Conservation (phyloP, 2,888 invertebrate species). For the Cephus spinipes region DNA sequence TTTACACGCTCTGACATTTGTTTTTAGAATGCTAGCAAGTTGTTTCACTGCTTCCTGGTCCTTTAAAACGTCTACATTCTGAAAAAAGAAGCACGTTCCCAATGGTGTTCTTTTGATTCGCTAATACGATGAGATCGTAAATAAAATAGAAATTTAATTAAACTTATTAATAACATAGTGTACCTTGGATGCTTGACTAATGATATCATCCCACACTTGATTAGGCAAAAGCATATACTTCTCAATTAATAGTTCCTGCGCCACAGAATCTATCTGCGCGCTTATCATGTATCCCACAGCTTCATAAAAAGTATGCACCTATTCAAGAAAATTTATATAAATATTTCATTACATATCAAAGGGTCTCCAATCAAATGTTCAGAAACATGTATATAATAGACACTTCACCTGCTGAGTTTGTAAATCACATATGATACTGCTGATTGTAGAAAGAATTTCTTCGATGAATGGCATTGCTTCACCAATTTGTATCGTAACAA, state of each 20-base stretch:
- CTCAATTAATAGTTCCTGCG: conserved; percentile 95
- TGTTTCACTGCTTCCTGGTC: conserved; percentile 97
- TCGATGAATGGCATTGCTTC: conserved; percentile 98
- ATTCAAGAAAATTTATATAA: conserved; percentile 23
- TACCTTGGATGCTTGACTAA: conserved; percentile 92
- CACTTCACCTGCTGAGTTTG: conserved; percentile 91
- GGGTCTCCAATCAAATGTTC: neutral
- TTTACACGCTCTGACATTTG: conserved; percentile 99
- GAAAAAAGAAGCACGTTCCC: conserved; percentile 28
- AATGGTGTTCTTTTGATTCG: neutral
- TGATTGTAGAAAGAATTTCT: conserved; percentile 96
- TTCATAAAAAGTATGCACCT: conserved; percentile 97
- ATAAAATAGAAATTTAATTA: neutral
- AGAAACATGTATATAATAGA: neutral
- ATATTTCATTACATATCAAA: neutral
- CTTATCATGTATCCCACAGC: conserved; percentile 99
- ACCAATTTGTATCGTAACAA: conserved; percentile 95
- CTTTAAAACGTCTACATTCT: conserved; percentile 95
- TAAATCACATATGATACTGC: conserved; percentile 98
- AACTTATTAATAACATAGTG: conserved; percentile 7
- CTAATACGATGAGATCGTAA: neutral
- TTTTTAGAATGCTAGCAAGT: conserved; percentile 97
- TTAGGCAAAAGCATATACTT: conserved; percentile 98
- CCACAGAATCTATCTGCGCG: conserved; percentile 90
- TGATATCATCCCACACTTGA: conserved; percentile 98